These are phyloP conservation scores for Drosophila demipolita DNA, from an alignment of 2,888 invertebrate species.

Conservation along the genomic window DNA sequence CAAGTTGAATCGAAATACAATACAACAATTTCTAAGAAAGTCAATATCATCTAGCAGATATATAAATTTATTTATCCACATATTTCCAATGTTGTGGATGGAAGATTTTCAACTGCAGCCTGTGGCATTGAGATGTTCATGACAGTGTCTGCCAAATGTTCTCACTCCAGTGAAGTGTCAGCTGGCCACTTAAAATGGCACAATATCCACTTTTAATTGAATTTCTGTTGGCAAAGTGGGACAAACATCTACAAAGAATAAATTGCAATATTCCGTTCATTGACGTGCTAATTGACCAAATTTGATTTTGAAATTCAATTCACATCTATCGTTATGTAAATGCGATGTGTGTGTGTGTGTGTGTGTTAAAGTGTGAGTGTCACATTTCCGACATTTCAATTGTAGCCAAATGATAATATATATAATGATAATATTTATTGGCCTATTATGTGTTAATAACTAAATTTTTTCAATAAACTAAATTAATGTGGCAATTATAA, in stretches of 20 bases:
- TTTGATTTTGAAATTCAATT: constrained; percentile 51
- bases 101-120: constrained; percentile 1
- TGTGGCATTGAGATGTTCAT: background rate
- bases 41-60: background rate
- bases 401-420: background rate
- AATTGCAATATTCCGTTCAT: constrained; percentile 16
- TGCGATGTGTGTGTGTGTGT: background rate
- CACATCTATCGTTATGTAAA: constrained; percentile 1
- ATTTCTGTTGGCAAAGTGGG: constrained; percentile 17
- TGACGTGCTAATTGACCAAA: constrained; percentile 55
- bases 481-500: background rate
- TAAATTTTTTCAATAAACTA: background rate
- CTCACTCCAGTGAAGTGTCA: constrained; percentile 6
- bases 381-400: constrained; percentile 1
- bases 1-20: background rate
- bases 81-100: background rate
- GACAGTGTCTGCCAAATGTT: constrained; percentile 5
- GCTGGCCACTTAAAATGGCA: constrained; percentile 17
- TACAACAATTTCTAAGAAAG: background rate
- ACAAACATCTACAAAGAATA: constrained; percentile 14
- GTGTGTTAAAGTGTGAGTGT: background rate
- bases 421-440: background rate
- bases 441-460: background rate
- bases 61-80: background rate
- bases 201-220: constrained; percentile 28